A percentile compares a stretch with the other conserved stretches of the same genome.
Evolutionary conservation across 2,888 invertebrate genomes (phyloP).

Genomic region (Lasioglossum lativentre): DNA sequence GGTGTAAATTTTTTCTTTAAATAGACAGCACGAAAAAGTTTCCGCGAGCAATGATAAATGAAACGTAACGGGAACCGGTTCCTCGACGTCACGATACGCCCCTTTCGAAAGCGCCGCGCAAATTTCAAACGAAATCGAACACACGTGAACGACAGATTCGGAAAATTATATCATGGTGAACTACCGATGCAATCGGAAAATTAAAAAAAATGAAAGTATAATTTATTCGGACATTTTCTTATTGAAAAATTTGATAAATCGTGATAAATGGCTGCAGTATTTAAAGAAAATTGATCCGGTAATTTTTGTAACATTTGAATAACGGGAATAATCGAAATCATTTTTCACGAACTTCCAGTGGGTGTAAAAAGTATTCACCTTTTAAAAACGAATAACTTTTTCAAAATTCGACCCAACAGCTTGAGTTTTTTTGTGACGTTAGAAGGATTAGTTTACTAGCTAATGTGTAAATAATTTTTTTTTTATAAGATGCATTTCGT

Average conservation of each 20-base stretch:
- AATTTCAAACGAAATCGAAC: constrained; percentile 22
- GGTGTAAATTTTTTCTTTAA: neutral
- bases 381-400: too few species aligned
- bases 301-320: too few species aligned
- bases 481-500: too few species aligned
- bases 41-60: constrained; percentile 36
- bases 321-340: too few species aligned
- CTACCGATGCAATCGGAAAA: neutral
- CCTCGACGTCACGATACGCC: constrained; percentile 8
- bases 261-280: too few species aligned
- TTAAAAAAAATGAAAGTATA: neutral
- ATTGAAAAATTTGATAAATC: neutral
- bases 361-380: too few species aligned
- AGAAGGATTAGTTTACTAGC: too few species aligned
- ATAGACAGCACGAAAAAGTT: constrained; percentile 10
- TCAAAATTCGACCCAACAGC: too few species aligned
- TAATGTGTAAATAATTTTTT: too few species aligned
- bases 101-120: constrained; percentile 35
- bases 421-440: too few species aligned
- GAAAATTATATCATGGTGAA: neutral
- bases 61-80: constrained; percentile 47
- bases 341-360: too few species aligned
- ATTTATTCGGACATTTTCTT: neutral
- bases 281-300: too few species aligned
- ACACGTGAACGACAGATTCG: neutral